Percentiles rank a stretch among this genome's conserved stretches.
Evolutionary conservation across 2,113 vertebrate genomes (phyloP).

Genomic region (Cairina moschata): DNA sequence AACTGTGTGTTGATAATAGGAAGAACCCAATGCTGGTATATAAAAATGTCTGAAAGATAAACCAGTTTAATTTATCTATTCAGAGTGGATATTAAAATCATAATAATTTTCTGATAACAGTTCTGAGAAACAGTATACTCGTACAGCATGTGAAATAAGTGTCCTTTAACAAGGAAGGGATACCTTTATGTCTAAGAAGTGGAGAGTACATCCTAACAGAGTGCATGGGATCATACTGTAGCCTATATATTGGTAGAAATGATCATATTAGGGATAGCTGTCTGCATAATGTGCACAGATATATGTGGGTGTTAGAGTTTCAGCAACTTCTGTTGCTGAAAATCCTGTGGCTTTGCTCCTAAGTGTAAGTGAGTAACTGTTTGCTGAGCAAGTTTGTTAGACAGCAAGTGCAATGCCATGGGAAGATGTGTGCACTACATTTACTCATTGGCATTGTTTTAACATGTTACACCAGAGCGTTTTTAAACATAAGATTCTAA

Average conservation of each 20-base stretch:
- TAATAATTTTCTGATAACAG: background rate
- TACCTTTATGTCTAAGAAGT: background rate
- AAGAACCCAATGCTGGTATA: background rate
- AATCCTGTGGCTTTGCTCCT: background rate
- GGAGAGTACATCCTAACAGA: background rate
- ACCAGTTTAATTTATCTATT: background rate
- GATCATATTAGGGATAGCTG: background rate
- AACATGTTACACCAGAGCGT: background rate
- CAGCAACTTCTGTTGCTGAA: background rate
- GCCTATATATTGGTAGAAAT: background rate
- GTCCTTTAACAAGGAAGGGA: background rate
- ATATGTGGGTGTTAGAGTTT: background rate
- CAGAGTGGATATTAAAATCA: background rate
- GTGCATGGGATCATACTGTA: background rate
- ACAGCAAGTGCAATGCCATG: background rate
- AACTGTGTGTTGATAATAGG: background rate
- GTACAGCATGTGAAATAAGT: background rate
- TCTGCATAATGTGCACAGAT: background rate
- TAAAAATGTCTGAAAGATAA: background rate
- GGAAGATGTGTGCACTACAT: background rate
- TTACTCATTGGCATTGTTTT: background rate
- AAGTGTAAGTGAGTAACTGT: background rate
- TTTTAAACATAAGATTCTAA: background rate
- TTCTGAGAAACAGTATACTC: background rate
- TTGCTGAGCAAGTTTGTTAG: background rate